phyloP scores from a whole-genome alignment of 2,888 invertebrate genomes.

The Ennomos quercinarius region DNA sequence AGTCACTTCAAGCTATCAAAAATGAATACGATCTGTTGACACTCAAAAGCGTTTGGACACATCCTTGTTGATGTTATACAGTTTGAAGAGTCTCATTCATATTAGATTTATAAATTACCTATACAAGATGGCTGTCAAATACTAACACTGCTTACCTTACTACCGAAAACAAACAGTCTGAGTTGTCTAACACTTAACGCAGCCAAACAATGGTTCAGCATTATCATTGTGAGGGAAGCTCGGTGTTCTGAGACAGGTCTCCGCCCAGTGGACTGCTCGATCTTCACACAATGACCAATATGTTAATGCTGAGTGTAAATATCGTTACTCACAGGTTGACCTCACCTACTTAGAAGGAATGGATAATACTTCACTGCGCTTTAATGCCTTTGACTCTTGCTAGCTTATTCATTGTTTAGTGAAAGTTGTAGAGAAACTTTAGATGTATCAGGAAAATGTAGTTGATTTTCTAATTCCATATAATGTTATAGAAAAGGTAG shows the following conservation, averaged over 20 bases:
- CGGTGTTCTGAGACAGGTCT: slow-evolving; percentile 54
- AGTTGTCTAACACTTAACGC: slow-evolving; percentile 60
- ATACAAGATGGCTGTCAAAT: slow-evolving; percentile 32
- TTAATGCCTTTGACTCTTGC: neutral
- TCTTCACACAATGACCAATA: slow-evolving; percentile 52
- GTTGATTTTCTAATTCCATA: neutral
- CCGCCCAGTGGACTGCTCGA: slow-evolving; percentile 57
- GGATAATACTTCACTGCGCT: neutral
- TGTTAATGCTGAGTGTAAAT: slow-evolving; percentile 55
- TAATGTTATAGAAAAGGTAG: slow-evolving; percentile 8
- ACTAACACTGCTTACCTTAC: slow-evolving; percentile 39
- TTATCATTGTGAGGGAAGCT: slow-evolving; percentile 61
- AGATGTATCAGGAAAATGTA: too few species aligned
- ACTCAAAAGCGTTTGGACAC: slow-evolving; percentile 14
- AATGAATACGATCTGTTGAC: slow-evolving; percentile 16
- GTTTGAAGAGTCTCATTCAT: slow-evolving; percentile 26
- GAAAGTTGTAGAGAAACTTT: neutral
- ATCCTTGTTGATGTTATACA: slow-evolving; percentile 15
- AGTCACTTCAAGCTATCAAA: neutral
- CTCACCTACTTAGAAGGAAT: slow-evolving; percentile 8
- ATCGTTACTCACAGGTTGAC: slow-evolving; percentile 42
- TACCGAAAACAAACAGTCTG: slow-evolving; percentile 72
- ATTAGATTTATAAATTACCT: slow-evolving; percentile 11
- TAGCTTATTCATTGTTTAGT: slow-evolving; percentile 31
- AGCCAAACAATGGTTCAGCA: slow-evolving; percentile 64